Base-by-base conservation (phyloP, 1,140 invertebrate species). In the Bradynema listronoti region DNA sequence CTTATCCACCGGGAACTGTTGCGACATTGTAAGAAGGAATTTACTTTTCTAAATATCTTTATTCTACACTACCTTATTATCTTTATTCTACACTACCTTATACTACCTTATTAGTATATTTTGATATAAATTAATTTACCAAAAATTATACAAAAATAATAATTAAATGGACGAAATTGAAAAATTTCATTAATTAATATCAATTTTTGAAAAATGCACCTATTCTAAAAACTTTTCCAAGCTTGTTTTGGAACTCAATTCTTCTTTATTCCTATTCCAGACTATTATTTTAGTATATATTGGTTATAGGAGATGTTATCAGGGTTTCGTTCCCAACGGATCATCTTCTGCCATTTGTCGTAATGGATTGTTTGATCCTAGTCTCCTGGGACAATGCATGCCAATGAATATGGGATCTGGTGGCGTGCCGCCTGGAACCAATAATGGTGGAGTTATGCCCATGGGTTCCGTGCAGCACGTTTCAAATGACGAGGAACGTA, bases 361-460 rank as follows among this genome's bases (percentile, higher is more conserved):
- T 27, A 63, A 63, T 45, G 63, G 63, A n/a, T 9, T 24, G 43
- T 63, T 63, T 39, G 7, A 29, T 11, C 52, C 58, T 24, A 16
- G 24, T 14, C n/a, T 22, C 14, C 30, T 63, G 14, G 61, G 60
- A 41, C 14, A 25, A n/a, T 62, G 60, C 36, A 50, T 50, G 11
- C 41, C 22, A 4, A 14, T 32, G 9, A 55, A 30, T 29, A 36
- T 29, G 19, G 27, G 41, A 11, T n/a, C 56, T 16, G 32, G 27
- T 6, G 9, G 25, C 14, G 11, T 33, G 27, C 32, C 36, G 19
- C 7, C 36, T 9, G 4, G 22, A 60, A n/a, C 33, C 6, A 22
- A 11, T 5, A 42, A 22, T 43, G 42, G 27, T 22, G 6, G 27
- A 9, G 27, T 4, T 19, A 4, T 43, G 27, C 27, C 27, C 27